Base-by-base conservation (phyloP, 2,797 vertebrate species). In the Lindbergichthys nudifrons region DNA sequence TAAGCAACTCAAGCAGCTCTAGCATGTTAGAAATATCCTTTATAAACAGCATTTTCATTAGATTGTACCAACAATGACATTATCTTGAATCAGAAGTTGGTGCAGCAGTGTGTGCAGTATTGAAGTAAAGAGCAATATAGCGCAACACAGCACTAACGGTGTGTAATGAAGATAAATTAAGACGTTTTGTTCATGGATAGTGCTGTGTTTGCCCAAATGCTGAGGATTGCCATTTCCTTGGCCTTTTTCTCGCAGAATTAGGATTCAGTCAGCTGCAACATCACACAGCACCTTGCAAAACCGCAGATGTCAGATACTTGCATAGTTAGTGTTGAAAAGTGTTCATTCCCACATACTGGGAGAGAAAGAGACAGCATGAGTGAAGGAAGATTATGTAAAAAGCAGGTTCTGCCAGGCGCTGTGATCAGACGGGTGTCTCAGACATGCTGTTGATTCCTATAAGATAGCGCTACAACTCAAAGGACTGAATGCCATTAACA, bases 101-200 rank as follows among this genome's bases (percentile, higher is more conserved):
- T 70, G 68, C 81, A 70, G 71, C 59, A 71, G 74, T 30, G 23
- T 18, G 77, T 77, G 72, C 58, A 36, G 59, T n/a, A 41, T 73
- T 72, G 70, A 70, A 87, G 86, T 77, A 62, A 52, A 80, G 80
- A 83, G 84, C 89, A 82, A 66, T 54, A 81, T 65, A 79, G 75
- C 89, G 83, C 86, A 87, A 77, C 83, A 36, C 77, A 67, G 77
- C 86, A 76, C 81, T 86, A 73, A 18, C 77, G 79, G 77, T 73
- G 87, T 65, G 81, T 92, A 94, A 94, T 92, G 91, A 92, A 92
- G 92, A 94, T 88, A 84, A 93, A 94, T 94, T 89, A 93, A 92
- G 90, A 93, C 72, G 71, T 91, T 86, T 89, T 62, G 71, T 84
- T 80, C 19, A 65, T 73, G 80, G 81, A 87, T 82, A 80, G 84